Evolutionary conservation across 2,113 vertebrate species (phyloP), one percentile per base, ranked within the genome.

Genomic region (Apodemus speciosus): DNA sequence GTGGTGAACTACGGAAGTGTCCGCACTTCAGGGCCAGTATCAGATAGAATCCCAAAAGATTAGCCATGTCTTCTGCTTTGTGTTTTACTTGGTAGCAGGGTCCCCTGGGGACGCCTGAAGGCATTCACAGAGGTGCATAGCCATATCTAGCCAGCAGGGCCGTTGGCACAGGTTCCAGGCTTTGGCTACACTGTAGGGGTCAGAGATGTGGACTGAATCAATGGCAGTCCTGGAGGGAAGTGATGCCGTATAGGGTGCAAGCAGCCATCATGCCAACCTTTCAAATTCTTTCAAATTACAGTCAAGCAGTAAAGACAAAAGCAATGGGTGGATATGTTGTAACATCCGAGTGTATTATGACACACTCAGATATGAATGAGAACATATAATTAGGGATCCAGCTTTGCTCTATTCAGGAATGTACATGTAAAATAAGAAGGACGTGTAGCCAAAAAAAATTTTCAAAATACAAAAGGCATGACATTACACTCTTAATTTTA

Each of bases 91-190:
- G 23, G 69, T 15, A 60, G 14, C 58, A 49, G 66, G 9, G 62
- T 85, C 32, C 77, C 93, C 84, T 92, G 73, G 46, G 23, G 30
- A 84, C 77, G 87, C 77, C 20, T 85, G 58, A 83, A 72, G 40
- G 66, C n/a, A 38, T 35, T 53, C 35, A 68, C 69, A 91, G 58
- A 43, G 21, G 16, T 15, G 14, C 3, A 46, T 13, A 49, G 13
- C 30, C 60, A 0, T 62, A n/a, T 40, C 56, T 20, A n/a, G 18
- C 83, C 56, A n/a, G 46, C 32, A 73, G 20, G 35, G 35, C 35
- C 60, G 30, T 4, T 40, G 40, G 73, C 56, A 81, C 62, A 23
- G 15, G 6, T 38, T 53, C 60, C 30, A 75, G 58, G 27, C 49
- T 51, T 94, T 18, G 32, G 11, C 8, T 53, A 3, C 25, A 84